These are phyloP conservation scores for Dasyornis broadbenti DNA, from an alignment of 2,113 vertebrate genomes.

Conservation along the genomic window DNA sequence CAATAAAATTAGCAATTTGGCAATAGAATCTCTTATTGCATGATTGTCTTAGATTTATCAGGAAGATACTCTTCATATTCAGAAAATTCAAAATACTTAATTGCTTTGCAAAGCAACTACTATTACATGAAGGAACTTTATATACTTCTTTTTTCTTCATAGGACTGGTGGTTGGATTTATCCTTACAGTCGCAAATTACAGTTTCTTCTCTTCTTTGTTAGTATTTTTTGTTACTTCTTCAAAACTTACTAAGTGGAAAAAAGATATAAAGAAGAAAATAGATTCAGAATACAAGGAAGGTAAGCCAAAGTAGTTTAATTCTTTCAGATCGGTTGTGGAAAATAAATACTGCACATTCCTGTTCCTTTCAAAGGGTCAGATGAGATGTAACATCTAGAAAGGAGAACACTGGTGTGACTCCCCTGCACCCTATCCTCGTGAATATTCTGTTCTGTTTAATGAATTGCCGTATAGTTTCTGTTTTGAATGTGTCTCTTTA, in stretches of 20 bases:
- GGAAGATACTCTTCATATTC: not conserved
- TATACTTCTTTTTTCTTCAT: not conserved
- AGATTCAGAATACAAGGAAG: conserved; percentile 93
- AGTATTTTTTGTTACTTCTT: conserved; percentile 90
- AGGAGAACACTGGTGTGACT: not conserved
- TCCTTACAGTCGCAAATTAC: conserved; percentile 90
- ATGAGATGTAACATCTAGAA: not conserved
- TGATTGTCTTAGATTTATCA: not conserved
- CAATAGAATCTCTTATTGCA: not conserved
- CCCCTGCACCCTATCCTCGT: not conserved
- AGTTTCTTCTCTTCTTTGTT: conserved; percentile 91
- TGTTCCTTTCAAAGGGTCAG: not conserved
- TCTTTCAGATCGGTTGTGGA: not conserved
- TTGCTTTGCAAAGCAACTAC: not conserved
- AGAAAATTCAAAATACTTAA: not conserved
- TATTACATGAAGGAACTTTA: not conserved
- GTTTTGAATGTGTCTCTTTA: not conserved
- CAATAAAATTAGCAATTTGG: not conserved
- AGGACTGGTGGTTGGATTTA: conserved; percentile 91
- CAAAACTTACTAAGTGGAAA: conserved; percentile 92
- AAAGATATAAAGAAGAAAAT: conserved; percentile 83
- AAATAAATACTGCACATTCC: not conserved
- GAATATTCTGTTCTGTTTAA: not conserved
- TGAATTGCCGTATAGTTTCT: not conserved
- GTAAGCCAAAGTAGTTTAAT: conserved; percentile 63